phyloP scores from a whole-genome alignment of 2,113 vertebrate genomes.

The Scomber japonicus region DNA sequence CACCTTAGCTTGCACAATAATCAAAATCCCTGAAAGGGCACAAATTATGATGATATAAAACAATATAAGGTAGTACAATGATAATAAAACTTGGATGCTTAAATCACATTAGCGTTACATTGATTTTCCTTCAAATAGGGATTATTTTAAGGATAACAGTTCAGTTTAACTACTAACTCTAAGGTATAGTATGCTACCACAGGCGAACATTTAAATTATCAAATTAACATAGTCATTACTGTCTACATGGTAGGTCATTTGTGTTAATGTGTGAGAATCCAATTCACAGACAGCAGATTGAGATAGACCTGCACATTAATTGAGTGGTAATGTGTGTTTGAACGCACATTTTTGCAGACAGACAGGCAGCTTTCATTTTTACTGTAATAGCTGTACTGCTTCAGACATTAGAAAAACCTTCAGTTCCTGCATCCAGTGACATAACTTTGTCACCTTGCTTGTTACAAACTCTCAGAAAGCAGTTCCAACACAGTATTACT shows the following conservation, averaged over 20 bases:
- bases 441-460: too few species aligned
- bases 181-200: neutral
- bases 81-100: neutral
- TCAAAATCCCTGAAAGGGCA: neutral
- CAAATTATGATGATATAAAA: neutral
- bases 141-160: neutral
- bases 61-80: neutral
- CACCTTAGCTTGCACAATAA: neutral
- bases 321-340: neutral
- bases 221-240: slow-evolving; percentile 3
- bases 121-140: neutral
- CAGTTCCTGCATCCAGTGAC: neutral
- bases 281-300: neutral
- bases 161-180: slow-evolving; percentile 2
- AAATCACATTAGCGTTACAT: neutral
- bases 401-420: slow-evolving; percentile 12
- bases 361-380: neutral
- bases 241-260: neutral
- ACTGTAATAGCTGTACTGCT: neutral
- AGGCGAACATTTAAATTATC: neutral
- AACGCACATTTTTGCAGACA: neutral
- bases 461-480: too few species aligned
- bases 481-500: neutral
- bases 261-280: slow-evolving; percentile 6
- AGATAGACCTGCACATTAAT: neutral